Base-by-base conservation (phyloP, 2,113 vertebrate species). In the Archilochus colubris region DNA sequence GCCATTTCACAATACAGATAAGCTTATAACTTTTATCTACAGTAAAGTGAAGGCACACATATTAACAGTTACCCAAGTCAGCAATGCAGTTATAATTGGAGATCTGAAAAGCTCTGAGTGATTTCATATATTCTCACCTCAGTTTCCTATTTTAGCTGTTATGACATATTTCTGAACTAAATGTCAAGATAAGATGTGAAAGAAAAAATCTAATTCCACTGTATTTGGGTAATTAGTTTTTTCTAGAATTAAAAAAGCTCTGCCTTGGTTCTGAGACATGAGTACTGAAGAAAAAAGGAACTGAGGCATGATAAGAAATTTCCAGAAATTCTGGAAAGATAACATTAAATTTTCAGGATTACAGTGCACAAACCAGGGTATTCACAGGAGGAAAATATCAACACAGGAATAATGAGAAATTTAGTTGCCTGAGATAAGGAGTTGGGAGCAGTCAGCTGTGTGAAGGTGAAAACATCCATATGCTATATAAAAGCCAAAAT, bases 61-160 rank as follows among this genome's bases (percentile, higher is more conserved):
- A 31, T 84, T 93, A 88, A 74, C 51, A 0, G 73, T n/a, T 78
- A 80, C 40, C 10, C 21, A 53, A 82, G 75, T 89, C 84, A 91
- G 94, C 53, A 94, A 68, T 50, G 20, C 54, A 89, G n/a, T 66
- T 91, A 63, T 80, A 94, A 82, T 66, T 86, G 75, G 43, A 89
- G 23, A 89, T 55, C 31, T 61, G 51, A 88, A 64, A 36, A 78
- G 10, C 69, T 95, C 50, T 90, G 59, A 88, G 82, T 89, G 30
- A 58, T 22, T 80, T 91, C 79, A 51, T 12, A 9, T 73, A 74
- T 86, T 90, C 48, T 93, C 76, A 88, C 82, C 54, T 93, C 72
- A 53, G 13, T 46, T 72, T 70, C 53, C 79, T 90, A 13, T 86
- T 91, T 90, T 82, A 22, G 5, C 36, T 89, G 40, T 82, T 94